Base-by-base conservation (phyloP, 2,797 vertebrate species). In the Remorina albescens region DNA sequence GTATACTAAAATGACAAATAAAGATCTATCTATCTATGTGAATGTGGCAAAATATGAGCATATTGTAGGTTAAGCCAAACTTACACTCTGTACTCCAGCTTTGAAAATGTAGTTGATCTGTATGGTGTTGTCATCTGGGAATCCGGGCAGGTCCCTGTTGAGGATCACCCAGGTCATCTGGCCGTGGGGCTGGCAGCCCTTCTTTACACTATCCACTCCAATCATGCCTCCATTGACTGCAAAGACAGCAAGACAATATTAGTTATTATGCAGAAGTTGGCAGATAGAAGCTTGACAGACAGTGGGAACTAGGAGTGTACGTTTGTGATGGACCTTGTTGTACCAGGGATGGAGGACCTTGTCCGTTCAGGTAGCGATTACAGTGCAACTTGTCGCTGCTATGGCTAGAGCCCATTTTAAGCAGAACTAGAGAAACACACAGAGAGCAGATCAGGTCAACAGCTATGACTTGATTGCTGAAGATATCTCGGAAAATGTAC, bases 351-450 rank as follows among this genome's bases (percentile, higher is more conserved):
- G 78, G 90, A 47, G 92, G 92, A 49, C 91, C 91, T 3, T 91
- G 41, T 34, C 92, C 90, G 2, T 86, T 59, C 67, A 94, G 76
- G 53, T 90, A 94, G 21, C 84, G 88, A 77, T 88, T 94, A 71
- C 91, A 94, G 65, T 93, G 42, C 13, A 94, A 34, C 42, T 79
- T 94, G 1, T 92, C 83, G 5, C 74, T 92, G 88, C 92, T 94
- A 37, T 92, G 85, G 47, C 36, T 34, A 34, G 87, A 76, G 30
- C 93, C 93, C 93, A 94, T 94, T 10, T 69, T 86, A 49, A 2
- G 8, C 46, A 19, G 21, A 28, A 67, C 21, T 0, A 37, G 11
- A 47, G 21, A 53, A 41, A 58, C 21, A 84, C 32, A 67, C 15
- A 62, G 8, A 66, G 13, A 49, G 15, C 1, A 2, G 26, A 23